Percentiles rank a stretch among this genome's conserved stretches.
These are phyloP conservation scores for Otolemur crassicaudatus DNA, from an alignment of 2,797 vertebrate genomes.

Conservation along the genomic window DNA sequence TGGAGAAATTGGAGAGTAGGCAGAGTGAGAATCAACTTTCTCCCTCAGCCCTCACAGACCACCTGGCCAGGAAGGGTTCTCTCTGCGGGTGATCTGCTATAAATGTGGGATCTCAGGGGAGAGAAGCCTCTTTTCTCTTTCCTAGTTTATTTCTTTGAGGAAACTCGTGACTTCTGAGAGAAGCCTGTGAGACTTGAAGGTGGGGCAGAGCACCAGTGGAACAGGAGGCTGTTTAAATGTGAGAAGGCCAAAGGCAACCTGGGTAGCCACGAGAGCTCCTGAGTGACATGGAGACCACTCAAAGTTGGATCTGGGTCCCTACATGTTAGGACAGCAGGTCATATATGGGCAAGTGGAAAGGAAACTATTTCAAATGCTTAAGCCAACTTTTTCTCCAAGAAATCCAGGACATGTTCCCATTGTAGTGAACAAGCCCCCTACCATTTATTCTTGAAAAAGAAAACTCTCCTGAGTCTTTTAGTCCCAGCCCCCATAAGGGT, in stretches of 20 bases:
- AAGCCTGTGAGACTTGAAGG: not conserved
- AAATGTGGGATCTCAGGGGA: not conserved
- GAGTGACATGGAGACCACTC: not conserved
- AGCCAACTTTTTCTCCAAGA: not conserved
- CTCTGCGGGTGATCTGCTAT: too few relatives aligned
- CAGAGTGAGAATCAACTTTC: not conserved
- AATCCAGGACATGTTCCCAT: too few relatives aligned
- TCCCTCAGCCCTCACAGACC: not conserved
- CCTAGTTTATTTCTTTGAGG: not conserved
- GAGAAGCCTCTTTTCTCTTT: not conserved
- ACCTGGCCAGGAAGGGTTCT: not conserved
- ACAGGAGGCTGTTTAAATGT: not conserved
- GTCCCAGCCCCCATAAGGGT: too few relatives aligned
- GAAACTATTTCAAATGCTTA: not conserved
- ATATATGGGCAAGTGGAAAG: not conserved
- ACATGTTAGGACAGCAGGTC: not conserved
- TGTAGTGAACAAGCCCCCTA: too few relatives aligned
- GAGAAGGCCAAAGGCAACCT: not conserved
- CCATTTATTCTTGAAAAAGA: too few relatives aligned
- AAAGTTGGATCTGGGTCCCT: not conserved
- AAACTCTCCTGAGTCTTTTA: too few relatives aligned
- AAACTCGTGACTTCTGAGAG: not conserved
- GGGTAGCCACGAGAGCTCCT: not conserved
- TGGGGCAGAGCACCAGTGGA: not conserved
- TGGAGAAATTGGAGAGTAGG: not conserved